phyloP scores from a whole-genome alignment of 2,797 vertebrate genomes.

The Sebastes cheni region DNA sequence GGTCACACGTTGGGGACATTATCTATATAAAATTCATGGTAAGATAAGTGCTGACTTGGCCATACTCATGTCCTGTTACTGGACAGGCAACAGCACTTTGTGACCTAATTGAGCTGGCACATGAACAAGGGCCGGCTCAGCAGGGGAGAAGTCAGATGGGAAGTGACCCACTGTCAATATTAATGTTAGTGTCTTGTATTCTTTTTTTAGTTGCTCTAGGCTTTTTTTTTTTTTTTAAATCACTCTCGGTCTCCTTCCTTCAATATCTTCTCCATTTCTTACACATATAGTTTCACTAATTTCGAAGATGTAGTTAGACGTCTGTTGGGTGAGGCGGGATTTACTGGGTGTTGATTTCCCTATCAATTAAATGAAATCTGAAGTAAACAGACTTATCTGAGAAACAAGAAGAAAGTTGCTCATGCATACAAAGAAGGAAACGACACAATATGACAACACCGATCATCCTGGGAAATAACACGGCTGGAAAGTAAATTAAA shows the following conservation, averaged over 20 bases:
- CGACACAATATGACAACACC: background rate
- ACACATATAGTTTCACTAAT: background rate
- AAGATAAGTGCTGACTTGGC: background rate
- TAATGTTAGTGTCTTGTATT: background rate
- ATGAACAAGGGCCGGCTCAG: background rate
- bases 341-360: background rate
- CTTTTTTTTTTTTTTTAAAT: background rate
- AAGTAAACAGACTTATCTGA: background rate
- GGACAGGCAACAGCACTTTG: slow-evolving; percentile 1
- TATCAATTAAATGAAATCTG: background rate
- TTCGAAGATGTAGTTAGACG: background rate
- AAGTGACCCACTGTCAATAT: background rate
- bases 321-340: background rate
- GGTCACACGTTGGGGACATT: background rate
- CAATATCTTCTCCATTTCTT: background rate
- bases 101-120: slow-evolving; percentile 26
- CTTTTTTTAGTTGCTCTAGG: background rate
- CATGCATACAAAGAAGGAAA: background rate
- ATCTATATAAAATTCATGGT: background rate
- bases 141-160: slow-evolving; percentile 1
- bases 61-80: background rate
- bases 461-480: background rate
- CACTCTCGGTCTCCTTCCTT: background rate
- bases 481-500: background rate
- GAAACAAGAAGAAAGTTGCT: background rate